Conservation (phyloP, 2,113 vertebrate species). For the Hemiscyllium ocellatum region DNA sequence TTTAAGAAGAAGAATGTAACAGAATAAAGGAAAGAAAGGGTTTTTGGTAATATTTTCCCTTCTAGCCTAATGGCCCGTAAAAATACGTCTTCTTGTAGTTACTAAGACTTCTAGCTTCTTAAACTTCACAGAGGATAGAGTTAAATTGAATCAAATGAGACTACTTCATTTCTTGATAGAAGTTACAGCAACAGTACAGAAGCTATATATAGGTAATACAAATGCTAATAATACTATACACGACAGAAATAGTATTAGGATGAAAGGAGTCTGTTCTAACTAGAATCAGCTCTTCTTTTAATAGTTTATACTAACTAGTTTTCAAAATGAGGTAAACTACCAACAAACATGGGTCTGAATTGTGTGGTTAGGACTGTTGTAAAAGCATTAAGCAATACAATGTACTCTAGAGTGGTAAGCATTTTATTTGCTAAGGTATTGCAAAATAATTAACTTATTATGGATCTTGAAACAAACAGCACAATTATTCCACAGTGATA, state of each 20-base stretch:
- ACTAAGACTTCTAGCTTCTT: not conserved
- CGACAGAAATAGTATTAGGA: not conserved
- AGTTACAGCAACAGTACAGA: not conserved
- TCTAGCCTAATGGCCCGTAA: not conserved
- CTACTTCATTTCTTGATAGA: not conserved
- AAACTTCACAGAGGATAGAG: not conserved
- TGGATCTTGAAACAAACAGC: not conserved
- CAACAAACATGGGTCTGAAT: not conserved
- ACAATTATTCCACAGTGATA: not conserved
- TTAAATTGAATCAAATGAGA: not conserved
- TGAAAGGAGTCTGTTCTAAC: not conserved
- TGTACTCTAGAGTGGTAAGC: not conserved
- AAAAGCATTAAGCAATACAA: not conserved
- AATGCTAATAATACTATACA: not conserved
- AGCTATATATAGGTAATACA: not conserved
- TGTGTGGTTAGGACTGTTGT: not conserved
- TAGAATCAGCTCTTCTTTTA: not conserved
- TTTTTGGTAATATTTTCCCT: not conserved
- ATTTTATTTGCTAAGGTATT: not conserved
- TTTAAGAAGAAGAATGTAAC: not conserved
- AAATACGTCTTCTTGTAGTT: too few species aligned
- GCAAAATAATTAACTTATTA: not conserved
- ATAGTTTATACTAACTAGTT: conserved; percentile 14
- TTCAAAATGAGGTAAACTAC: not conserved
- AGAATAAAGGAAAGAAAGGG: not conserved